phyloP scores from a whole-genome alignment of 2,888 invertebrate genomes.

The Eupithecia subumbrata region DNA sequence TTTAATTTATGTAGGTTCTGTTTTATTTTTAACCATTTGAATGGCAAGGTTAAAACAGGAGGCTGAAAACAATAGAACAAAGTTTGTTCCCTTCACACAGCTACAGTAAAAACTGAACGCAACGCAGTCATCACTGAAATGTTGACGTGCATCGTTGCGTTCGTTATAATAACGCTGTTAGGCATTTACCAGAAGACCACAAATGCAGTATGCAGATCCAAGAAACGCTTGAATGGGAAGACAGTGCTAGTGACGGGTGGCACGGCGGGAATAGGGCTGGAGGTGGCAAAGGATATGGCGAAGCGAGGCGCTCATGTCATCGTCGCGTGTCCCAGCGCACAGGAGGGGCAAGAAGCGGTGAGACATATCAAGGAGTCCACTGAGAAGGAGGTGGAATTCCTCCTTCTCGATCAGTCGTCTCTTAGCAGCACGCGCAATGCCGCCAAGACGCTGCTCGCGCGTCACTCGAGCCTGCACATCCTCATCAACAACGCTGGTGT shows the following conservation, averaged over 20 bases:
- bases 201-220: slow-evolving; percentile 49
- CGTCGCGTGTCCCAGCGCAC: slow-evolving; percentile 63
- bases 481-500: slow-evolving; percentile 95
- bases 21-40: neutral
- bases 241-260: slow-evolving; percentile 67
- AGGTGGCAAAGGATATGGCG: slow-evolving; percentile 65
- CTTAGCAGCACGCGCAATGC: slow-evolving; percentile 90
- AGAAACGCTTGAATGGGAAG: slow-evolving; percentile 52
- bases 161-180: slow-evolving; percentile 13
- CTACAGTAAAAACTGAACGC: neutral
- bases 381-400: slow-evolving; percentile 87
- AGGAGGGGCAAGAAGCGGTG: slow-evolving; percentile 63
- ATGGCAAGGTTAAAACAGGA: neutral
- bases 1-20: neutral
- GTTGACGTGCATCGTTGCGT: slow-evolving; percentile 19
- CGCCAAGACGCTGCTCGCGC: slow-evolving; percentile 87
- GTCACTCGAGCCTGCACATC: slow-evolving; percentile 88
- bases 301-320: slow-evolving; percentile 64
- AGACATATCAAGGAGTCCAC: slow-evolving; percentile 85
- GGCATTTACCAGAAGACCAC: slow-evolving; percentile 32
- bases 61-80: neutral
- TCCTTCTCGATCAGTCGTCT: slow-evolving; percentile 88
- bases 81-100: neutral
- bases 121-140: slow-evolving; percentile 14
- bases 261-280: slow-evolving; percentile 65